Percentiles rank a stretch among this genome's conserved stretches.
phyloP scores from a whole-genome alignment of 2,113 vertebrate species.

The Neolamprologus toae region DNA sequence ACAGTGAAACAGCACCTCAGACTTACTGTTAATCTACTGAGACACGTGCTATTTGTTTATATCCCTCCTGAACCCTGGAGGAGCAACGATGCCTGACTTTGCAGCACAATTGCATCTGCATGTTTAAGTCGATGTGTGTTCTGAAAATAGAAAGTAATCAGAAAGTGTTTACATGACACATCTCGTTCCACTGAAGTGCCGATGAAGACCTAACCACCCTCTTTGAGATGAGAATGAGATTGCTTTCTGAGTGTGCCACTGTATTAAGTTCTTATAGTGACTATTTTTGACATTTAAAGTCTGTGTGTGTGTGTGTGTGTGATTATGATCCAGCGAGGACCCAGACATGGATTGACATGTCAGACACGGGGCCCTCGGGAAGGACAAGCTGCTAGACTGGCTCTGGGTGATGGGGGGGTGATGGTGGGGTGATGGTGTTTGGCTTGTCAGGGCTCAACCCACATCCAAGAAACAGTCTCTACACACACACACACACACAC shows the following conservation, averaged over 20 bases:
- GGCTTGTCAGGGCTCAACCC: neutral
- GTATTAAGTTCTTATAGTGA: neutral
- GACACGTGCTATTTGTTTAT: neutral
- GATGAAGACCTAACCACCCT: neutral
- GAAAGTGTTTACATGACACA: neutral
- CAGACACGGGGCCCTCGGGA: slow-evolving; percentile 6
- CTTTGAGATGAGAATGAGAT: neutral
- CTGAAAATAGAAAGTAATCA: neutral
- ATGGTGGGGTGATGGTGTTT: neutral
- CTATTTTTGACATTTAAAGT: neutral
- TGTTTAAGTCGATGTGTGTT: neutral
- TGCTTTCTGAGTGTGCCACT: neutral
- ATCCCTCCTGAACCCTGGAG: neutral
- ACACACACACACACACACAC: neutral
- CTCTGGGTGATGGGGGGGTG: neutral
- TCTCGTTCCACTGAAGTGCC: neutral
- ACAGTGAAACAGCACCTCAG: neutral
- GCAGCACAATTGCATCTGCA: neutral
- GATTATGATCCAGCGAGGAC: neutral
- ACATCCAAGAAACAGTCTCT: neutral
- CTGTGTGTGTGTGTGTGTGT: neutral
- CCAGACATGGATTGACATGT: slow-evolving; percentile 21
- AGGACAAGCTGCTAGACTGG: slow-evolving; percentile 24
- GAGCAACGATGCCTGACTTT: neutral
- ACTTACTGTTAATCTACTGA: neutral